These are phyloP conservation scores for Indicator indicator DNA, from an alignment of 2,113 vertebrate species.

Conservation along the genomic window DNA sequence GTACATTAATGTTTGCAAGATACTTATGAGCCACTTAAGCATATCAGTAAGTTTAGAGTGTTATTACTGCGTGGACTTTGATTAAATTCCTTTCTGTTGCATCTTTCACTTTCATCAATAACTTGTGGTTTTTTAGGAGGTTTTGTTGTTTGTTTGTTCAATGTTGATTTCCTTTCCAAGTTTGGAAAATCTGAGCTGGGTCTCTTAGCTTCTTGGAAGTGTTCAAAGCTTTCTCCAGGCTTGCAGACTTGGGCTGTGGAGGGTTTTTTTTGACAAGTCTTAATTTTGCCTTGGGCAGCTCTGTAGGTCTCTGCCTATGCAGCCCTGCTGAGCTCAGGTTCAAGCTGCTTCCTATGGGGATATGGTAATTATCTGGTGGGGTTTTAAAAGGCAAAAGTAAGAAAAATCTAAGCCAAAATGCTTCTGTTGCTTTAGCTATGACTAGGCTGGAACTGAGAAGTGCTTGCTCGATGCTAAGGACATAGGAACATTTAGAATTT, in stretches of 20 bases:
- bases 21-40: not conserved
- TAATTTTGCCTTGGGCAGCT: not conserved
- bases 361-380: not conserved
- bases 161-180: not conserved
- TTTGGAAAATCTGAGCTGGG: not conserved
- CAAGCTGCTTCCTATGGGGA: not conserved
- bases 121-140: not conserved
- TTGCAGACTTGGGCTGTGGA: not conserved
- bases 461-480: constrained; percentile 52
- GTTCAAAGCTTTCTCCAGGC: not conserved
- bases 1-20: not conserved
- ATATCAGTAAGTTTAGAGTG: constrained; percentile 6
- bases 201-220: not conserved
- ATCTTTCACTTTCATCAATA: not conserved
- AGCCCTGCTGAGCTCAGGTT: not conserved
- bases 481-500: constrained; percentile 77
- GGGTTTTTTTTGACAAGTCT: not conserved
- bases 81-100: not conserved
- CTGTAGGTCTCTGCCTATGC: not conserved
- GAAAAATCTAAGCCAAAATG: not conserved
- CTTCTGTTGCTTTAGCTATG: constrained; percentile 38
- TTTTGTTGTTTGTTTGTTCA: not conserved
- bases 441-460: constrained; percentile 71
- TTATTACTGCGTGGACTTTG: not conserved
- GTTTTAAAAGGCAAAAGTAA: not conserved